These are phyloP conservation scores for Brachypodius melanocephalos DNA, from an alignment of 2,113 vertebrate species.

Conservation along the genomic window DNA sequence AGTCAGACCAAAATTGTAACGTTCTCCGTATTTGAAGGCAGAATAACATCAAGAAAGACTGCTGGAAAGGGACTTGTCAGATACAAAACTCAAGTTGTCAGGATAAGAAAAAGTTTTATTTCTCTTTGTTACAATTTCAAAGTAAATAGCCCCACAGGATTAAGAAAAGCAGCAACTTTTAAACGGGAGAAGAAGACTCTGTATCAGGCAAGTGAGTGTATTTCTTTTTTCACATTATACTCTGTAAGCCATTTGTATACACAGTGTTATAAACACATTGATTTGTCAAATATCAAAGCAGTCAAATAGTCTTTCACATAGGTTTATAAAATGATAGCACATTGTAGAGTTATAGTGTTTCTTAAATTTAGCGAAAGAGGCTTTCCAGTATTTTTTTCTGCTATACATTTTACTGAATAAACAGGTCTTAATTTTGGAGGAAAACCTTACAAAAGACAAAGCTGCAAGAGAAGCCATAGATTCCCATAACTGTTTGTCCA, in stretches of 20 bases:
- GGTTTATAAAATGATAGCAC: background rate
- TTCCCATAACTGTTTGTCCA: constrained; percentile 27
- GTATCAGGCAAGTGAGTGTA: background rate
- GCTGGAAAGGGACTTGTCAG: constrained; percentile 20
- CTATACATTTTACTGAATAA: background rate
- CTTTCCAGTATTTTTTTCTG: background rate
- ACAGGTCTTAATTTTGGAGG: constrained; percentile 13
- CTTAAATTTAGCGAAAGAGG: background rate
- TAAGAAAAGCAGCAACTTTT: background rate
- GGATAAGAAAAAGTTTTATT: constrained; percentile 20
- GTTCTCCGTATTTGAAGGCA: constrained; percentile 19
- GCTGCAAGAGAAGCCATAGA: background rate
- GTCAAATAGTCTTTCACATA: background rate
- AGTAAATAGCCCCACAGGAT: background rate
- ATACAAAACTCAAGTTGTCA: background rate
- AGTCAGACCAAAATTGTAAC: constrained; percentile 31
- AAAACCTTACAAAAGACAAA: constrained; percentile 17
- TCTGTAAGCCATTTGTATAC: background rate
- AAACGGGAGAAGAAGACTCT: background rate
- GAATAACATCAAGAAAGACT: constrained; percentile 40
- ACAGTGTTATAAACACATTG: background rate
- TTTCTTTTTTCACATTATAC: background rate
- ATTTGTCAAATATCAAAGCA: background rate
- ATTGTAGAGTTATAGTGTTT: background rate
- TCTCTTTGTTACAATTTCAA: constrained; percentile 40